Evolutionary conservation across 2,113 vertebrate genomes (phyloP).

Genomic region (Chlamydotis undulata): DNA sequence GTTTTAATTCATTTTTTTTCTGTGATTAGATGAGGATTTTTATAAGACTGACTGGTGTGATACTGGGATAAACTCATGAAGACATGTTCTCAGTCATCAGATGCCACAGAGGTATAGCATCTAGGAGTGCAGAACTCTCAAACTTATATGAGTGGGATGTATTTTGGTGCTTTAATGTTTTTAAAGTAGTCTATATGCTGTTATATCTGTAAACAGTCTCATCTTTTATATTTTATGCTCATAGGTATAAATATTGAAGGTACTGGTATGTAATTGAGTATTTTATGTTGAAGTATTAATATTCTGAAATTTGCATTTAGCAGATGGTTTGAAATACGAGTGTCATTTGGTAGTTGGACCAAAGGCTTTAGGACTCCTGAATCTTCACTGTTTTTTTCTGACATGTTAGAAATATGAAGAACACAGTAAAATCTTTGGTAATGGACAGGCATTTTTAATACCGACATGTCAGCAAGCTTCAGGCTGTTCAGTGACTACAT

Average conservation of each 20-base stretch:
- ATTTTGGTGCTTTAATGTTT: background rate
- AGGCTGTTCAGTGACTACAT: slow-evolving; percentile 38
- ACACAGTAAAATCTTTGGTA: slow-evolving; percentile 20
- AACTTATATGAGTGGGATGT: background rate
- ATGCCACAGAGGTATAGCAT: background rate
- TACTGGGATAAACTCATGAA: background rate
- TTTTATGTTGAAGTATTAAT: background rate
- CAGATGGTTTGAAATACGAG: background rate
- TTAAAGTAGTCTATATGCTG: background rate
- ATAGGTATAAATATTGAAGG: background rate
- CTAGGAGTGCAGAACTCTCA: background rate
- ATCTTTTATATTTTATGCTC: background rate
- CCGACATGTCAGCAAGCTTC: slow-evolving; percentile 2
- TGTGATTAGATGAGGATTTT: background rate
- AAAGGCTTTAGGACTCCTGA: background rate
- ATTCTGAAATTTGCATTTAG: background rate
- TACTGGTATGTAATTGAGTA: background rate
- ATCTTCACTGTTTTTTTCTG: background rate
- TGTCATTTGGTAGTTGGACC: background rate
- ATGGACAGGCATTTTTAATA: background rate
- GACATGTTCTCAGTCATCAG: background rate
- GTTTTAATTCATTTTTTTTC: background rate
- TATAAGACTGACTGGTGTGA: background rate
- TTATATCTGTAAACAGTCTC: background rate
- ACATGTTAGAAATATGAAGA: background rate